Evolutionary conservation across 2,888 invertebrate genomes (phyloP), one percentile per base, ranked within the genome.

Genomic region (Anoplius nigerrimus): DNA sequence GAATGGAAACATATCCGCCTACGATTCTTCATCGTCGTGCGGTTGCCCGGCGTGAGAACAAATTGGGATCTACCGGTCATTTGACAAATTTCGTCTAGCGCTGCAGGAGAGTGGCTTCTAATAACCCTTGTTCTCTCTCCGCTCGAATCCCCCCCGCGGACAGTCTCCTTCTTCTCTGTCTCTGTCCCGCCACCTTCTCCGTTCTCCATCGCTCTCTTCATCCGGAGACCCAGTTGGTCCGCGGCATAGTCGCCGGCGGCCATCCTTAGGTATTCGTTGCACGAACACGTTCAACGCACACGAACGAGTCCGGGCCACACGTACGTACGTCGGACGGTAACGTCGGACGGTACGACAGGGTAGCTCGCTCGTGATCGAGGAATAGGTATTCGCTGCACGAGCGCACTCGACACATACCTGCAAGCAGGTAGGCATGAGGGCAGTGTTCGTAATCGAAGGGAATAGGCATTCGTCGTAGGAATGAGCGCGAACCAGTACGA

Each of bases 1-100:
- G 34, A 34, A 34, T 34, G 34, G 34, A 34, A 3, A 34, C 34
- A 34, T 34, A 34, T 8, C 34, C 34, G 11, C 34, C 34, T 1
- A 34, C 34, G 34, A 3, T 34, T 11, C 34, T 34, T 34, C 34
- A 34, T 34, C 11, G 11, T 34, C 34, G 34, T 34, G n/a, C 34
- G 11, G 34, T 11, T 1, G 6, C 1, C 6, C 34, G 34, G 34
- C 34, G 34, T 34, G 74, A 66, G 79, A 80, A 80, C 82, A 80
- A 83, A 81, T 83, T 83, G 78, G 77, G 74, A 73, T 77, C 76
- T 74, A 68, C 67, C 75, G 73, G 78, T 76, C 79, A 76, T 74
- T 83, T 79, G 81, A 83, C 78, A 83, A 82, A 82, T 81, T 80
- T 82, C 78, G 80, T 83, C 82, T 83, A 84, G 80, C 84, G 72